Conservation (phyloP, 2,888 invertebrate species). For the Antheraea assamensis region DNA sequence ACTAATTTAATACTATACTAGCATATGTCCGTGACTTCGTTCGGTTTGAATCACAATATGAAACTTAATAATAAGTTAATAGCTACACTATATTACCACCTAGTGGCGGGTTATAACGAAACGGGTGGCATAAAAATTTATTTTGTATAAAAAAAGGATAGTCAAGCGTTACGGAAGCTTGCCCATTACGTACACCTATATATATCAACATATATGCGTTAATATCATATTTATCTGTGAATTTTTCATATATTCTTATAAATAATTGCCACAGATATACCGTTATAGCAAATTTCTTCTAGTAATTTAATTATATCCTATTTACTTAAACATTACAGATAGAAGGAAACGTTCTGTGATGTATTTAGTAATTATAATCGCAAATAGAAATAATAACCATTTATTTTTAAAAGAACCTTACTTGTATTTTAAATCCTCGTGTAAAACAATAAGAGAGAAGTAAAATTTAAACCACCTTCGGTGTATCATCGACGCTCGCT, state of each 20-base stretch:
- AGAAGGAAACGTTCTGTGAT: background rate
- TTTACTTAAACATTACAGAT: background rate
- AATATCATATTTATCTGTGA: too few relatives aligned
- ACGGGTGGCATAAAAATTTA: too few relatives aligned
- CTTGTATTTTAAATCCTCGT: background rate
- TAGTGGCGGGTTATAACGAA: too few relatives aligned
- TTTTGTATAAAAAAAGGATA: too few relatives aligned
- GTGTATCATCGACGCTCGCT: slow-evolving; percentile 73
- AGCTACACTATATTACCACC: too few relatives aligned
- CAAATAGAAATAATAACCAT: background rate
- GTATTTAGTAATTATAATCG: background rate
- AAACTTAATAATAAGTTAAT: too few relatives aligned
- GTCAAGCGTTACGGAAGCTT: too few relatives aligned
- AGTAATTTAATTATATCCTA: background rate
- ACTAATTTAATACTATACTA: too few relatives aligned
- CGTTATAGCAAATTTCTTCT: background rate
- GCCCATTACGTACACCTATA: too few relatives aligned
- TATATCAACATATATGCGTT: too few relatives aligned
- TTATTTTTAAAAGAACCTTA: slow-evolving; percentile 1
- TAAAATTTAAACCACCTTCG: slow-evolving; percentile 57
- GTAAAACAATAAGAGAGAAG: slow-evolving; percentile 51
- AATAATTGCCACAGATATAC: background rate
- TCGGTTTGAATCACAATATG: too few relatives aligned
- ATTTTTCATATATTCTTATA: background rate
- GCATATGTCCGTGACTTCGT: too few relatives aligned